A percentile compares a stretch with the other conserved stretches of the same genome.
Evolutionary conservation across 2,113 vertebrate genomes (phyloP).

Genomic region (Callipepla californica): DNA sequence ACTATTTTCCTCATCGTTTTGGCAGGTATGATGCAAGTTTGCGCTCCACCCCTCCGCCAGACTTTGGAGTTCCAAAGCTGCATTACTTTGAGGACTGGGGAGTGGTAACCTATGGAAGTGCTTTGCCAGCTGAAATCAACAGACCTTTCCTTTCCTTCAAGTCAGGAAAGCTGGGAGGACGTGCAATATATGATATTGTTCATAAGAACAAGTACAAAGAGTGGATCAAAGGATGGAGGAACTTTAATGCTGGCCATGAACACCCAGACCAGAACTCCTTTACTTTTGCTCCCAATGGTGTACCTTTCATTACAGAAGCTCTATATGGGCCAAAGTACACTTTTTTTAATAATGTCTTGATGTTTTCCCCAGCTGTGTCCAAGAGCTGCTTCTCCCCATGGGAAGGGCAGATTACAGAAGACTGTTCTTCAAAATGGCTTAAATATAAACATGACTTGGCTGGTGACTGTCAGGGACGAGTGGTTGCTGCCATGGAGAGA

Average conservation of each 20-base stretch:
- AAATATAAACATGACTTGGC: conserved; percentile 92
- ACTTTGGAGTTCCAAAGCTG: conserved; percentile 86
- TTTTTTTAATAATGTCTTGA: conserved; percentile 91
- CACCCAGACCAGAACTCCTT: conserved; percentile 98
- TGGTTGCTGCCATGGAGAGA: conserved; percentile 86
- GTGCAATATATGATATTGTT: conserved; percentile 96
- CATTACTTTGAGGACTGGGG: conserved; percentile 99
- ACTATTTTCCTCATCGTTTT: background rate
- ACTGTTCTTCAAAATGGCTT: conserved; percentile 96
- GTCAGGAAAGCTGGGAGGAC: conserved; percentile 96
- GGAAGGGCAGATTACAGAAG: conserved; percentile 96
- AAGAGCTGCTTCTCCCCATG: conserved; percentile 93
- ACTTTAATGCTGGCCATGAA: conserved; percentile 97
- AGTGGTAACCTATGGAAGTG: conserved; percentile 94
- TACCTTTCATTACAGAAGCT: conserved; percentile 96
- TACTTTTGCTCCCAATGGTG: conserved; percentile 92
- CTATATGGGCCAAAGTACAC: conserved; percentile 97
- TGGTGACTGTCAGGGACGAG: conserved; percentile 87
- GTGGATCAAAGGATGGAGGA: conserved; percentile 96
- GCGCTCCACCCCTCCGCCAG: conserved; percentile 84
- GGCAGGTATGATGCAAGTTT: conserved; percentile 93
- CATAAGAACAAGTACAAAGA: conserved; percentile 94
- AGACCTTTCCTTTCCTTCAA: conserved; percentile 95
- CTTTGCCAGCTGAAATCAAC: conserved; percentile 87
- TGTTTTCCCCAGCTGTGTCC: conserved; percentile 88